Evolutionary conservation across 2,797 vertebrate genomes (phyloP), one percentile per base, ranked within the genome.

Genomic region (Gastrophryne carolinensis): DNA sequence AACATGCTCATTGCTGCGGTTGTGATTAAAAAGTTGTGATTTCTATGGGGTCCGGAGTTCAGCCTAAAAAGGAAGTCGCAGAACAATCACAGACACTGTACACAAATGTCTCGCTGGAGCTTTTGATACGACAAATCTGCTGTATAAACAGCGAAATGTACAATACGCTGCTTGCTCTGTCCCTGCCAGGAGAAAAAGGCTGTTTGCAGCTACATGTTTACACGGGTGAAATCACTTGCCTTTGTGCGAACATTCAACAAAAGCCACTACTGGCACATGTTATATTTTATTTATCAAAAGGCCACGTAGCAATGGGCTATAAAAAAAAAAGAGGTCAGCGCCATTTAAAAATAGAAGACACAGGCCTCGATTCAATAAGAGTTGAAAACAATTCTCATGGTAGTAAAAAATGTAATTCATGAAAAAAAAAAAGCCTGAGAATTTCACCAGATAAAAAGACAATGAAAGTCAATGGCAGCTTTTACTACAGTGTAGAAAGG

Each of bases 111-210:
- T 11, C 24, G 10, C 21, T 3, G 68, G 54, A 11, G 23, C 52
- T 30, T 72, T 53, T 17, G n/a, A 60, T 78, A 56, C 44, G 39
- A 19, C 7, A 24, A 27, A 53, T 34, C 58, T 54, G 30, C 58
- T 73, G 61, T 53, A 73, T 63, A 63, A 53, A 63, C 63, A 29
- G 30, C 49, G 57, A 49, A 35, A 35, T 15, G 27, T 72, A 61
- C 41, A 72, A 32, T 34, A 61, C 30, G 24, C 34, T 1, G 15
- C n/a, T 32, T 49, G 57, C 37, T 37, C 17, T 27, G 39, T 29
- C 10, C 9, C 21, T 52, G 44, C 34, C 19, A 54, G 44, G 30
- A 49, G 60, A 71, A 37, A 62, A 0, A 44, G 2, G 27, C 26
- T 17, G 63, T 52, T 15, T 47, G 24, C 37, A 44, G 41, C 41